Evolutionary conservation across 2,888 invertebrate species (phyloP), one percentile per base, ranked within the genome.

Genomic region (Tetranychus truncatus): DNA sequence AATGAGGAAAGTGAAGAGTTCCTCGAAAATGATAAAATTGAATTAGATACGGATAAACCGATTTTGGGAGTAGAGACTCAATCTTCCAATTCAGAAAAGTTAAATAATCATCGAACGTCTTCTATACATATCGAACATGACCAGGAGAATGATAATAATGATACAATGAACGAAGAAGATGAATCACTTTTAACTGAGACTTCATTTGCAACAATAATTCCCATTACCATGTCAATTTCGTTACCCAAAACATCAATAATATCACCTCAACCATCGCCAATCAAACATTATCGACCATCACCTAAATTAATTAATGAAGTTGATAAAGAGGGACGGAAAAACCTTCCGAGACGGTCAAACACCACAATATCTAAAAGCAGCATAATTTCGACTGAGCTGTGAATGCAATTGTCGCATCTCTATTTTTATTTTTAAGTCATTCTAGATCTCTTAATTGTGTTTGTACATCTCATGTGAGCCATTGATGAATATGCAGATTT

Each of bases 131-230:
- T 66, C 5, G 18, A n/a, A 2, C n/a, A 66, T 4, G 34, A 34
- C n/a, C 9, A 69, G 34, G 34, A 69, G 9, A 24, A 69, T 11
- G 34, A 69, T 69, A 6, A 69, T 11, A 69, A n/a, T 24, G 69
- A 69, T 7, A 69, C 69, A n/a, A 34, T 69, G 69, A 34, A 69
- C 7, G 69, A 69, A 69, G 55, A 55, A 15, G 55, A 55, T 55
- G 55, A 55, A 55, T 15, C 55, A 15, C 15, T 55, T 15, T 15
- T 55, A 15, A 55, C 55, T 15, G 55, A 55, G 55, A 55, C 55
- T 55, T 55, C 55, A 15, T 55, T 55, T 55, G 55, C 55, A 55
- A 55, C 55, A 15, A 55, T 55, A 55, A 55, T 55, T 55, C 55
- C 55, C 6, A 15, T 55, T 55, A 55, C 55, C 55, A 55, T 15